Evolutionary conservation across 2,888 invertebrate genomes (phyloP).

Genomic region (Macropis europaea): DNA sequence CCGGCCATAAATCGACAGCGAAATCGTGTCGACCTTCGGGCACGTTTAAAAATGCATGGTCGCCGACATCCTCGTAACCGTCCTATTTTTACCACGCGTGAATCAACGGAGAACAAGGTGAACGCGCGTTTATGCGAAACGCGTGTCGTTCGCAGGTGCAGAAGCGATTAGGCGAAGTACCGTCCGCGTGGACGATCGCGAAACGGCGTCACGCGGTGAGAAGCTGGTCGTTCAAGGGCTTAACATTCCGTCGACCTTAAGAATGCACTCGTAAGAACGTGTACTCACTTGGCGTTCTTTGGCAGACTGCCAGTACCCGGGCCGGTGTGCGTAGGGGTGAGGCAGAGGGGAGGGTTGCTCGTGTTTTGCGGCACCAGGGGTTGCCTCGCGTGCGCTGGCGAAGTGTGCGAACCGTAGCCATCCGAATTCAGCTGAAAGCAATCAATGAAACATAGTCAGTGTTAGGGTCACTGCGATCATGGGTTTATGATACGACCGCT

Average conservation of each 20-base stretch:
- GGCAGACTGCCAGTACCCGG: slow-evolving; percentile 82
- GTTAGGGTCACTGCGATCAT: too few relatives aligned
- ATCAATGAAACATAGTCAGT: not conserved
- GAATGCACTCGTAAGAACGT: slow-evolving; percentile 52
- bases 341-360: slow-evolving; percentile 76
- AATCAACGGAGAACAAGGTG: not conserved
- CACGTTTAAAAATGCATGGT: not conserved
- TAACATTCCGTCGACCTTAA: slow-evolving; percentile 27
- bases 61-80: too few relatives aligned
- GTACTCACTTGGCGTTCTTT: slow-evolving; percentile 95
- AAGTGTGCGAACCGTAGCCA: slow-evolving; percentile 92
- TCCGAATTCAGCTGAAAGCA: slow-evolving; percentile 89
- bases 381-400: slow-evolving; percentile 87
- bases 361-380: slow-evolving; percentile 89
- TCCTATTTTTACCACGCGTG: slow-evolving; percentile 16
- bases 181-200: not conserved
- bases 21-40: too few relatives aligned
- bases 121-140: slow-evolving; percentile 14
- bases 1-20: too few relatives aligned
- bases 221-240: not conserved
- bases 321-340: slow-evolving; percentile 80
- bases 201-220: not conserved
- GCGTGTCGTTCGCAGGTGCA: not conserved
- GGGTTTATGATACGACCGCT: too few relatives aligned
- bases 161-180: slow-evolving; percentile 25